Base-by-base conservation (phyloP, 2,113 vertebrate species). In the Macquaria australasica region DNA sequence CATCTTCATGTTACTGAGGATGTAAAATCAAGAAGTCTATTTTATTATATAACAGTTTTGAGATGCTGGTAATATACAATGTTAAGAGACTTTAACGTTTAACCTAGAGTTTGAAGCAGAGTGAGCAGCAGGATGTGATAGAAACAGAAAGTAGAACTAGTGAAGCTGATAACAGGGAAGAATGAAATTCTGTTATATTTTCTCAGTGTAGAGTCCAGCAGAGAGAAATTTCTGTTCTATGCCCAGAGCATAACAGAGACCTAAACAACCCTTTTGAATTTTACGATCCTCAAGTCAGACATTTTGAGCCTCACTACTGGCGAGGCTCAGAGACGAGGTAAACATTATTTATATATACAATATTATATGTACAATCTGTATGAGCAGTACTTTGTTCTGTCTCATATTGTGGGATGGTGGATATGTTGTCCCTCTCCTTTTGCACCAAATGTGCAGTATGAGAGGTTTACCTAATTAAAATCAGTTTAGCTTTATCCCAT, bases 401-500 rank as follows among this genome's bases (percentile, higher is more conserved):
- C 8, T 51, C 8, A 55, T 62, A 28, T 20, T 55, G 28, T 41
- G 39, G 25, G 39, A 8, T 51, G 9, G 18, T 63, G 0, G 68
- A 63, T 69, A 37, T 39, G 51, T 76, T 59, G 5, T 8, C 8
- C 7, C 9, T 8, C 12, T 74, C 7, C 3, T 41, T 70, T 31
- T 21, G 31, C 41, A 28, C 48, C n/a, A 50, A 53, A 39, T 60
- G 63, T 70, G 51, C 63, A 39, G 23, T 18, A 20, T 37, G 37
- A 79, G 37, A 51, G 39, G 56, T 56, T 80, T 51, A 66, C 86
- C 83, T 83, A 56, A 68, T 90, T 81, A 80, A 79, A 88, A 84
- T 89, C 64, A 85, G 73, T 89, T 71, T 34, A 81, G 62, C 72
- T 90, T 72, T 91, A 89, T 89, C 86, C 69, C 21, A 74, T 87